phyloP scores from a whole-genome alignment of 1,140 invertebrate species.

The Chironomus striatipennis region DNA sequence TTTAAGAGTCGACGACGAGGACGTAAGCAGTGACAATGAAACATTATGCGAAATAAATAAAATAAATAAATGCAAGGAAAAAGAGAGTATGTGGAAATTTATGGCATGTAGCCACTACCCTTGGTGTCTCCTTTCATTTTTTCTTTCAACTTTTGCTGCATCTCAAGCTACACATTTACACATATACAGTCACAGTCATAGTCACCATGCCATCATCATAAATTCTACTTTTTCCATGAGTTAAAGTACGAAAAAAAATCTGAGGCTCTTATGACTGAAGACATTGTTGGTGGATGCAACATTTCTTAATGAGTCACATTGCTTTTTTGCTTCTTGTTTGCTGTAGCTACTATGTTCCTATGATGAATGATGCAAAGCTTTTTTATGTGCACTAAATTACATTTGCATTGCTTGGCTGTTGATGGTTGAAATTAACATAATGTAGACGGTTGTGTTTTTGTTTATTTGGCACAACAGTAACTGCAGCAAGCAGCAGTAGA shows the following conservation, averaged over 20 bases:
- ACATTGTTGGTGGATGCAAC: neutral
- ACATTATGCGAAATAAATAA: conserved; percentile 13
- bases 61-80: conserved; percentile 8
- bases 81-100: neutral
- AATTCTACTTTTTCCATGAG: neutral
- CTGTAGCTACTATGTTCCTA: neutral
- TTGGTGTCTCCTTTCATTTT: neutral
- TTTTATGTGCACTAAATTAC: neutral
- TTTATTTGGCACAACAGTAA: neutral
- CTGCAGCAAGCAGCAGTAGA: too few relatives aligned
- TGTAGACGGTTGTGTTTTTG: neutral
- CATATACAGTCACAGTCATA: too few relatives aligned
- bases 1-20: neutral
- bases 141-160: neutral
- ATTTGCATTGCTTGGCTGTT: neutral
- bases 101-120: neutral
- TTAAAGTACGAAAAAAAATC: neutral
- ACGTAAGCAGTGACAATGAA: neutral
- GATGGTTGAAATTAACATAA: neutral
- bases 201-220: conserved; percentile 19
- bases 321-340: neutral
- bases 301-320: neutral
- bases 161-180: neutral
- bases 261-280: neutral
- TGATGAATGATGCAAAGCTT: neutral